A percentile compares a stretch with the other conserved stretches of the same genome.
phyloP scores from a whole-genome alignment of 2,888 invertebrate species.

The Halictus quadricinctus region DNA sequence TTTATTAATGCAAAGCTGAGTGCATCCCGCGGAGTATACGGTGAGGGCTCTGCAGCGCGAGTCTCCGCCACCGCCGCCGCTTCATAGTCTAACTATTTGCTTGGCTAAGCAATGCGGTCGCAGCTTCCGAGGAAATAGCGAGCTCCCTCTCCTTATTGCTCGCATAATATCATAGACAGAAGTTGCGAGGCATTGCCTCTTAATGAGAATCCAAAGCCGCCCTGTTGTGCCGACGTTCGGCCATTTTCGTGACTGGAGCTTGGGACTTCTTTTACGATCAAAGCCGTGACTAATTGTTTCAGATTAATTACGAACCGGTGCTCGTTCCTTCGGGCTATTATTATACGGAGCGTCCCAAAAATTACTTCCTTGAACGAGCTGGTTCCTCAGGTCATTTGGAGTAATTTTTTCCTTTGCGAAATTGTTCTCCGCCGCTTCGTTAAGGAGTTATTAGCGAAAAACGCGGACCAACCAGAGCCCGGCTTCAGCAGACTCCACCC shows the following conservation, averaged over 20 bases:
- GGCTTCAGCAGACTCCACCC: no score
- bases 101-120: slow-evolving; percentile 53
- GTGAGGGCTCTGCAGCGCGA: slow-evolving; percentile 9
- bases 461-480: no score
- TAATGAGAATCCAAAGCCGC: background rate
- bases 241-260: background rate
- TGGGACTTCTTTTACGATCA: background rate
- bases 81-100: slow-evolving; percentile 59
- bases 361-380: no score
- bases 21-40: slow-evolving; percentile 60
- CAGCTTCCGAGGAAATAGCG: slow-evolving; percentile 3
- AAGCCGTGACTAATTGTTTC: background rate
- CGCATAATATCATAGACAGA: slow-evolving; percentile 12
- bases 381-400: background rate
- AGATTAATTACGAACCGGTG: background rate
- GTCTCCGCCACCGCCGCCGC: background rate
- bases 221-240: background rate
- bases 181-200: background rate
- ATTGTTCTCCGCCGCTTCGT: no score
- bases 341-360: no score
- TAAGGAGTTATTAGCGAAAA: no score
- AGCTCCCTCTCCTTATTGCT: slow-evolving; percentile 17
- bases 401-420: no score
- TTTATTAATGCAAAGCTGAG: slow-evolving; percentile 68
- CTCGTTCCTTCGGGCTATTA: no score